A percentile compares a stretch with the other conserved stretches of the same genome.
Evolutionary conservation across 1,140 invertebrate genomes (phyloP).

Genomic region (Adoxophyes honmai): DNA sequence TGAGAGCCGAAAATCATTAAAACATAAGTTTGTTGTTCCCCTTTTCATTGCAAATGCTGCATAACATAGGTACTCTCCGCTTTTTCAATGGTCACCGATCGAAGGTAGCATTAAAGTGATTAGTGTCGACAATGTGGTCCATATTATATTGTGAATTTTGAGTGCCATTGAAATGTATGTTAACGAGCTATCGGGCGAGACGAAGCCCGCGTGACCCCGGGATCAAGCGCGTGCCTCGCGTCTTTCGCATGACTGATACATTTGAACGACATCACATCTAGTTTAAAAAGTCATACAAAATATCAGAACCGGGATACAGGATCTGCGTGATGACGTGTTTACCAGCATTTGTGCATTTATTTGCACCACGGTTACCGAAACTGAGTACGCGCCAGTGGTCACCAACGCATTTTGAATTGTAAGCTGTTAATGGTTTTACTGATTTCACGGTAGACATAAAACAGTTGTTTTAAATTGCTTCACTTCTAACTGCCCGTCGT

Average conservation of each 20-base stretch:
- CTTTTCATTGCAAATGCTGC: too few species aligned
- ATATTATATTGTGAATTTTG: slow-evolving; percentile 31
- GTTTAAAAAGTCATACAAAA: neutral
- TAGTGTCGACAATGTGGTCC: slow-evolving; percentile 13
- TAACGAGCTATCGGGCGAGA: slow-evolving; percentile 50
- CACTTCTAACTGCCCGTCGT: slow-evolving; percentile 33
- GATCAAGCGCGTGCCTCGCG: slow-evolving; percentile 43
- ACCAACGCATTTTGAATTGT: slow-evolving; percentile 27
- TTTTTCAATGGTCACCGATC: too few species aligned
- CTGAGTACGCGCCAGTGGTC: neutral
- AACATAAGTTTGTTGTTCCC: too few species aligned
- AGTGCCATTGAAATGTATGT: slow-evolving; percentile 36
- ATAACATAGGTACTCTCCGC: too few species aligned
- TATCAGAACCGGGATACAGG: too few species aligned
- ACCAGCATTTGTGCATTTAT: too few species aligned
- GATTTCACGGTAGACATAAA: slow-evolving; percentile 36
- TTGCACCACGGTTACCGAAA: too few species aligned
- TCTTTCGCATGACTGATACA: slow-evolving; percentile 26
- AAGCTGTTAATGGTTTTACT: slow-evolving; percentile 39
- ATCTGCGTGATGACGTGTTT: too few species aligned
- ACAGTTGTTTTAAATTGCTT: slow-evolving; percentile 30
- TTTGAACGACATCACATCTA: slow-evolving; percentile 30
- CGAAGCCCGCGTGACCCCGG: slow-evolving; percentile 37
- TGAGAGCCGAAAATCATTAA: too few species aligned
- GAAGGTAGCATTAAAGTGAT: slow-evolving; percentile 1